These are phyloP conservation scores for Morpho deidamia DNA, from an alignment of 2,888 invertebrate genomes.

Conservation along the genomic window DNA sequence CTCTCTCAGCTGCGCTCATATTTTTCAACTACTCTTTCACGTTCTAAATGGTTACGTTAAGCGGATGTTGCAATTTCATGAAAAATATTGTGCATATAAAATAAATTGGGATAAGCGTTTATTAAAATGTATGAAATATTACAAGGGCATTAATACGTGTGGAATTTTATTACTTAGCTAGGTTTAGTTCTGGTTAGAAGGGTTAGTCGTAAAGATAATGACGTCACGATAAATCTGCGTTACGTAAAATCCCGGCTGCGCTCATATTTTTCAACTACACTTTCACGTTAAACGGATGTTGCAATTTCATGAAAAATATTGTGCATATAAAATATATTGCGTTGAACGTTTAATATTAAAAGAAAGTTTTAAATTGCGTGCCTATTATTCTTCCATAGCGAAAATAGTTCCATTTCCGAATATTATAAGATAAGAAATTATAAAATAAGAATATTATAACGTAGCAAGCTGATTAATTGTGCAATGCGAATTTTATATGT, in stretches of 20 bases:
- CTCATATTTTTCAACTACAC: conserved; percentile 59
- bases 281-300: conserved; percentile 60
- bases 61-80: conserved; percentile 57
- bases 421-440: no score
- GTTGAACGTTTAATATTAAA: conserved; percentile 15
- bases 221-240: conserved; percentile 62
- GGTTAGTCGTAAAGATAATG: conserved; percentile 38
- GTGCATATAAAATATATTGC: conserved; percentile 43
- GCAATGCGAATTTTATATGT: no score
- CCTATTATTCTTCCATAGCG: no score
- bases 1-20: conserved; percentile 55
- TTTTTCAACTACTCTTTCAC: conserved; percentile 55
- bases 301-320: conserved; percentile 57
- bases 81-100: conserved; percentile 56
- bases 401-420: no score
- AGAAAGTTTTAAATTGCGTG: conserved; percentile 8
- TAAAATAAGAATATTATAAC: no score
- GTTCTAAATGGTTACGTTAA: conserved; percentile 43
- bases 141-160: no score
- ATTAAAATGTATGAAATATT: conserved; percentile 7
- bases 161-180: no score
- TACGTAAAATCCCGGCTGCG: conserved; percentile 51
- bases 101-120: conserved; percentile 15
- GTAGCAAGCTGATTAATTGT: no score
- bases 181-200: no score